Base-by-base conservation (phyloP, 2,797 vertebrate genomes). In the Vultur gryphus region DNA sequence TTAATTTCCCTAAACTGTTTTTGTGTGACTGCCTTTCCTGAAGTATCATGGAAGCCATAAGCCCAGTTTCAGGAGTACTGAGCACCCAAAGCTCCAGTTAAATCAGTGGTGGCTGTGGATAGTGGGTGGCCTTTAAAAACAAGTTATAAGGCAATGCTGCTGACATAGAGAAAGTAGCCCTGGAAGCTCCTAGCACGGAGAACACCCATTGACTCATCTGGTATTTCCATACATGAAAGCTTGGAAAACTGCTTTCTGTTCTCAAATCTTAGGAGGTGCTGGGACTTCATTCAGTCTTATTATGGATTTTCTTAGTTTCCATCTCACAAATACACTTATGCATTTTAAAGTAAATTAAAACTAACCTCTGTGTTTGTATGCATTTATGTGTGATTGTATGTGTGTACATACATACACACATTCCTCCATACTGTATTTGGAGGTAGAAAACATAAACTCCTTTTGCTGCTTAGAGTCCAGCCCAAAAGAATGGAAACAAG, bases 161-260 rank as follows among this genome's bases (percentile, higher is more conserved):
- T 78, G 78, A 89, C 82, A 75, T 2, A 52, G 41, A 89, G 55
- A 82, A 84, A 95, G 84, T 31, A 91, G n/a, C 54, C 11, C 49
- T 89, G 92, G 87, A 92, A 91, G 46, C 35, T 89, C 52, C 61
- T 18, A 87, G 29, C n/a, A 28, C 6, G 6, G 79, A 93, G 92
- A 93, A 91, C 76, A 89, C 41, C 46, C 79, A 75, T 89, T 93
- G 79, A 91, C 79, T 95, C 87, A 90, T 91, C 82, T 81, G 82
- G 26, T 88, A 90, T 95, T 95, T 96, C 87, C 87, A 95, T 87
- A 90, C 13, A 67, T 69, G 61, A 94, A 96, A 75, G 37, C 7
- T 48, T 86, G 92, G 89, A 92, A 93, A 96, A 94, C 48, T 85
- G 37, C 17, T 95, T 91, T 94, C 57, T 91, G 19, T 67, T 84